Percentiles rank a stretch among this genome's conserved stretches.
Conservation (phyloP, 2,797 vertebrate species). For the Anabas testudineus region DNA sequence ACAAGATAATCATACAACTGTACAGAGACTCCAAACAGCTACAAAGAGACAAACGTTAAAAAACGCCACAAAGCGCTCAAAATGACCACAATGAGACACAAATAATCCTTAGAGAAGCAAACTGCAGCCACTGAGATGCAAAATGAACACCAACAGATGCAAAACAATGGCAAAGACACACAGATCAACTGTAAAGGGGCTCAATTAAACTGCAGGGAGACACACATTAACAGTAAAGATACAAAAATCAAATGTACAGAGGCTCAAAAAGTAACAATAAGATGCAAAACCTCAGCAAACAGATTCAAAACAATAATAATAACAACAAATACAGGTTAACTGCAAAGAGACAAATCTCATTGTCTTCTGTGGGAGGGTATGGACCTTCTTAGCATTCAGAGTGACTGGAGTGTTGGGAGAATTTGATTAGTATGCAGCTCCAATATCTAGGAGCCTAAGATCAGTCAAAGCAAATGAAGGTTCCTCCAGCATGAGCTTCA, state of each 20-base stretch:
- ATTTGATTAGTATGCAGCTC: constrained; percentile 17
- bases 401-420: neutral
- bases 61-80: too few relatives aligned
- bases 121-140: too few relatives aligned
- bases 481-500: constrained; percentile 26
- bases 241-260: neutral
- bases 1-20: neutral
- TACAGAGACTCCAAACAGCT: neutral
- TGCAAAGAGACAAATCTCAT: neutral
- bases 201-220: neutral
- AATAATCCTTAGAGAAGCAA: too few relatives aligned
- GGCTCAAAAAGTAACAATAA: neutral
- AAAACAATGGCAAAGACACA: neutral
- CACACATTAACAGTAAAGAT: neutral
- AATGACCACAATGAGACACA: too few relatives aligned
- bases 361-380: too few relatives aligned
- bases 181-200: neutral
- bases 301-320: too few relatives aligned
- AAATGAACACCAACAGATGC: too few relatives aligned
- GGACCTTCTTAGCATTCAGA: neutral
- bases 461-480: constrained; percentile 38
- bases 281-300: too few relatives aligned
- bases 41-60: too few relatives aligned
- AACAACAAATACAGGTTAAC: neutral
- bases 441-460: neutral